These are phyloP conservation scores for Remorina albescens DNA, from an alignment of 2,797 vertebrate genomes.

Conservation along the genomic window DNA sequence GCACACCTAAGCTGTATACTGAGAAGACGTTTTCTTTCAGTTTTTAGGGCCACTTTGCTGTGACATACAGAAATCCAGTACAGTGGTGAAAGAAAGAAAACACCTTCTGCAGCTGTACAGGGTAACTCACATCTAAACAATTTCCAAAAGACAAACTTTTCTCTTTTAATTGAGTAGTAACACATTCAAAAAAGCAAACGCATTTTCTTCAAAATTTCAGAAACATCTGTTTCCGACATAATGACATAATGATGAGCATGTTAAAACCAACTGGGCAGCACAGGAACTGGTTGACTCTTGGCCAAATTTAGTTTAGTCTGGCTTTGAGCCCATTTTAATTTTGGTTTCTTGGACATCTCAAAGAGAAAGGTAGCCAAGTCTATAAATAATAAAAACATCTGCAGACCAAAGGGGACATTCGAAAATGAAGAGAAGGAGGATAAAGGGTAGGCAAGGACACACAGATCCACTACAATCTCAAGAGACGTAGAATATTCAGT, in stretches of 20 bases:
- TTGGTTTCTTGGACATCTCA: conserved; percentile 43
- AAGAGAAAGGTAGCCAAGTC: conserved; percentile 24
- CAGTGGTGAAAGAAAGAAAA: background rate
- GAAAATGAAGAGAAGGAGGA: conserved; percentile 38
- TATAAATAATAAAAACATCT: conserved; percentile 58
- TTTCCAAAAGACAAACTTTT: background rate
- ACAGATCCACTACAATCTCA: conserved; percentile 67
- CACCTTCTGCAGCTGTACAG: background rate
- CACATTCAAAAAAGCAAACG: conserved; percentile 2
- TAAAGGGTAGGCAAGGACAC: conserved; percentile 43
- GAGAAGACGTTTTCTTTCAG: background rate
- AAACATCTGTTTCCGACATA: background rate
- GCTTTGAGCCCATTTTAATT: conserved; percentile 29
- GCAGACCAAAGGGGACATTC: conserved; percentile 26
- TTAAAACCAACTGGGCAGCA: background rate
- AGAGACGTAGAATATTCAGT: conserved; percentile 60
- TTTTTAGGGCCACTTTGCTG: background rate
- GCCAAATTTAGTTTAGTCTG: conserved; percentile 9
- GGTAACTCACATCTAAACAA: background rate
- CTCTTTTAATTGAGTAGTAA: background rate
- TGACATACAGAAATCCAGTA: background rate
- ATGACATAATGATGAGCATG: background rate
- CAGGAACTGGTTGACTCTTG: background rate
- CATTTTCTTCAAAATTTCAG: background rate
- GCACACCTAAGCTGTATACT: background rate